A percentile compares a stretch with the other conserved stretches of the same genome.
Evolutionary conservation across 2,797 vertebrate species (phyloP).

Genomic region (Enteromius treurensis): DNA sequence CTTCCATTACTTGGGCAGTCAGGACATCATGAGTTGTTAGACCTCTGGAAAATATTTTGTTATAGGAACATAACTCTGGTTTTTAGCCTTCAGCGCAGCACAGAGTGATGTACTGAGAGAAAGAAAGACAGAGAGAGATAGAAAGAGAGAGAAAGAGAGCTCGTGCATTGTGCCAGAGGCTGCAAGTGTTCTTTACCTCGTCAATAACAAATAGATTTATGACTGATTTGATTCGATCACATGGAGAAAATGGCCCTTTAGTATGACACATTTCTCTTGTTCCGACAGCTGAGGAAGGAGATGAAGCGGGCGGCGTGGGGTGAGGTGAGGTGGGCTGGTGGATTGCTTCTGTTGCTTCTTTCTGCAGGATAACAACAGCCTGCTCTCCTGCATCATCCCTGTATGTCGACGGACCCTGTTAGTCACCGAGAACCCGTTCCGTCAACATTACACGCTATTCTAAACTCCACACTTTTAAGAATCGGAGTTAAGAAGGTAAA

Average conservation of each 20-base stretch:
- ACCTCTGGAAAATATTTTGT: constrained; percentile 65
- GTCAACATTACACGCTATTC: not conserved
- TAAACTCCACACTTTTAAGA: not conserved
- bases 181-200: constrained; percentile 63
- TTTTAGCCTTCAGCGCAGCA: constrained; percentile 63
- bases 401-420: constrained; percentile 2
- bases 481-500: not conserved
- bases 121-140: constrained; percentile 44
- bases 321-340: constrained; percentile 14
- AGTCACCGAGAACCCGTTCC: not conserved
- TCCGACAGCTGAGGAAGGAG: constrained; percentile 45
- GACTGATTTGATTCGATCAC: constrained; percentile 66
- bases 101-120: constrained; percentile 61
- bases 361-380: constrained; percentile 24
- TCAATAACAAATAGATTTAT: constrained; percentile 71
- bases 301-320: constrained; percentile 11
- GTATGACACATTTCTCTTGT: constrained; percentile 71
- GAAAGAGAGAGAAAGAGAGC: constrained; percentile 50
- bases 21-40: constrained; percentile 65
- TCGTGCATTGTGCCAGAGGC: constrained; percentile 66
- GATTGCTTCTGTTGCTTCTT: constrained; percentile 35
- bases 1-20: constrained; percentile 65
- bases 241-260: constrained; percentile 64
- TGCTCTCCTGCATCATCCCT: constrained; percentile 17
- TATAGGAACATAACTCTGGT: constrained; percentile 65